Evolutionary conservation across 2,113 vertebrate genomes (phyloP), one percentile per base, ranked within the genome.

Genomic region (Pachypanchax playfairii): DNA sequence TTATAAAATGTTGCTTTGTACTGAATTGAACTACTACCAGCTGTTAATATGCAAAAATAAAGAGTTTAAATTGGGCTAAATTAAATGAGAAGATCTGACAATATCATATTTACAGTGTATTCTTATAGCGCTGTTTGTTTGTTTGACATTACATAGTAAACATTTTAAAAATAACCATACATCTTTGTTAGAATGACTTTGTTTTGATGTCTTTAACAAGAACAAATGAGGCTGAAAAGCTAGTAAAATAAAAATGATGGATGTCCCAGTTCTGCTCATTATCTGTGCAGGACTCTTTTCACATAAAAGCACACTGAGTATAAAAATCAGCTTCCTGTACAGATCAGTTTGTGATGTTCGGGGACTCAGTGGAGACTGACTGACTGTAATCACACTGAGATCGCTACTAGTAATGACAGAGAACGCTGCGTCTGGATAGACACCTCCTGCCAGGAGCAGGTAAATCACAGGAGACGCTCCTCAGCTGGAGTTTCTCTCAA

Each of bases 381-480:
- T 20, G 49, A 35, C 43, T 28, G 26, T 42, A 54, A 54, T 62
- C 41, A 0, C 57, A 54, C 14, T 20, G 47, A 15, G 25, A 26
- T 50, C 42, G 51, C 48, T 43, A 50, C 28, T 36, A 28, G 58
- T 35, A 62, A 49, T 55, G 59, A 63, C 1, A 42, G 59, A 56
- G 7, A 55, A 26, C 33, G 29, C 65, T 44, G 38, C 39, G 2
- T 44, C 54, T 24, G 38, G 33, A 39, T 38, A 44, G 50, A 42
- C 50, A 42, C 43, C 50, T 55, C 68, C 68, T 70, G 68, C 50
- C 49, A 55, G 50, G 43, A 53, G 41, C 49, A 2, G 49, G 10
- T 17, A 46, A 29, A 38, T 52, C 24, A 31, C 12, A 25, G 26
- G 48, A 59, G 10, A 36, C 15, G 29, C 29, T 69, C 42, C 57